Base-by-base conservation (phyloP, 1,140 invertebrate genomes). In the Phocides pigmalion region DNA sequence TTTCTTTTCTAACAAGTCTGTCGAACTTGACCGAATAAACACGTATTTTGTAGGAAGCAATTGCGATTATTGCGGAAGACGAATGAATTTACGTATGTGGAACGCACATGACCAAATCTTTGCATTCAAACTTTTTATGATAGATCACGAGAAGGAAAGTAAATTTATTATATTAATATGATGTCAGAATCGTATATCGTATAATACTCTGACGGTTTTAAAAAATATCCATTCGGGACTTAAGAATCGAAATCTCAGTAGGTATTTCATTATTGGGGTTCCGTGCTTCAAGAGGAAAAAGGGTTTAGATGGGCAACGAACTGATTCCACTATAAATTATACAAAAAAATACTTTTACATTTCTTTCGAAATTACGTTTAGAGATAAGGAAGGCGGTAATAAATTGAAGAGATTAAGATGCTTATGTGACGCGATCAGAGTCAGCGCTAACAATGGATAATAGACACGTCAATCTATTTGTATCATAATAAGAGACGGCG, bases 331-430 rank as follows among this genome's bases (percentile, higher is more conserved):
- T n/a, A n/a, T n/a, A n/a, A n/a, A n/a, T n/a, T n/a, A n/a, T n/a
- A n/a, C n/a, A n/a, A n/a, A n/a, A n/a, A n/a, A n/a, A n/a, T n/a
- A n/a, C n/a, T n/a, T 28, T 8, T 8, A 28, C 9, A 28, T 28
- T 28, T 6, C 5, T 42, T 42, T 42, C 19, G 51, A 56, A 56
- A 56, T 42, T 19, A 17, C 11, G 22, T 56, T 56, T 19, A 35
- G n/a, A 56, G 46, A 49, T 49, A 49, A 28, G 22, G 46, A 16
- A 49, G 22, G 15, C 46, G 16, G 42, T 46, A 49, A 49, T 49
- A n/a, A 49, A 49, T 49, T 49, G 46, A 49, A 19, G 11, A 54
- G 51, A 54, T 54, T 54, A 41, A 54, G 35, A 54, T 53, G 50
- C 16, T 39, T 11, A 47, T 16, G 19, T 54, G 51, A 54, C 35